A percentile compares a stretch with the other conserved stretches of the same genome.
phyloP scores from a whole-genome alignment of 2,797 vertebrate genomes.

The Diceros bicornis region DNA sequence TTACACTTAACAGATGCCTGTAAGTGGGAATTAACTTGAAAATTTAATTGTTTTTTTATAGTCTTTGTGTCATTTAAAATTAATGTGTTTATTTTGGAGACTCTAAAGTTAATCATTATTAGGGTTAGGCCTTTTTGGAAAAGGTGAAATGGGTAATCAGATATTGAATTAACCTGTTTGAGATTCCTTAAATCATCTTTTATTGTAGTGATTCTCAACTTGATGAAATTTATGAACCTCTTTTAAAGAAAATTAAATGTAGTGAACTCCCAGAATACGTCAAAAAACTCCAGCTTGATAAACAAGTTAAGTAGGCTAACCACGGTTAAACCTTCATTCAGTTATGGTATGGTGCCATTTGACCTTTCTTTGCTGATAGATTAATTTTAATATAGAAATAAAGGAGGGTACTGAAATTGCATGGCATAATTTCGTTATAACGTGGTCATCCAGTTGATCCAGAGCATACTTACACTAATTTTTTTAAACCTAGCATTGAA shows the following conservation, averaged over 20 bases:
- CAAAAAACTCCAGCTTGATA: neutral
- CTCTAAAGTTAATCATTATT: conserved; percentile 5
- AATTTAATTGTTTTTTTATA: conserved; percentile 50
- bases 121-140: conserved; percentile 48
- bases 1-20: neutral
- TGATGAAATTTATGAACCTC: conserved; percentile 38
- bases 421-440: neutral
- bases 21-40: neutral
- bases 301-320: neutral
- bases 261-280: neutral
- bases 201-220: conserved; percentile 38
- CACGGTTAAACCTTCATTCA: neutral
- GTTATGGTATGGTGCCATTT: neutral
- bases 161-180: conserved; percentile 45
- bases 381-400: neutral
- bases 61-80: conserved; percentile 63
- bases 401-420: neutral
- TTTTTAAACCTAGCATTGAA: neutral
- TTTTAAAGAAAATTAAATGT: conserved; percentile 7
- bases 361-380: neutral
- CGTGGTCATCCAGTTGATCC: neutral
- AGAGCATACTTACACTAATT: neutral
- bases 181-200: conserved; percentile 45
- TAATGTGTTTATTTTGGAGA: conserved; percentile 48
- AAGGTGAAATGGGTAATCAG: conserved; percentile 26